Evolutionary conservation across 2,888 invertebrate species (phyloP), one percentile per base, ranked within the genome.

Genomic region (Acanthosepion esculentum): DNA sequence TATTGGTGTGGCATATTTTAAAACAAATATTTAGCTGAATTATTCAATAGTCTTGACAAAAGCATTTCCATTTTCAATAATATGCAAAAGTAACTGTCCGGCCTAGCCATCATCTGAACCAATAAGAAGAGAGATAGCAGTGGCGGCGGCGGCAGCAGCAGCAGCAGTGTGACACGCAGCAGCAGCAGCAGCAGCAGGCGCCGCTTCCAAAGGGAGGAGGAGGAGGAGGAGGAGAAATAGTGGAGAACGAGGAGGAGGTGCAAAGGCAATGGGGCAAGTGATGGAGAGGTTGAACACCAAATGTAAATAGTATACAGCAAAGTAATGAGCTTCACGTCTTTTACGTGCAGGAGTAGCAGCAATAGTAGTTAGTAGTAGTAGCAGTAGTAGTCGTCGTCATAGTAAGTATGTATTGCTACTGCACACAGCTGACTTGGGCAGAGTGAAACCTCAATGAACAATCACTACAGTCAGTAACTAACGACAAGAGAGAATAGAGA

Each of bases 11-110:
- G 78, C 78, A 78, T 78, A 78, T 78, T 78, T 78, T 78, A 78
- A 78, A 78, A 78, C 78, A 78, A 78, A 78, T 78, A 78, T 78
- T 78, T 78, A 78, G 78, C 78, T 78, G 78, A 78, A 78, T 78
- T 78, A 78, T 78, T 78, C 78, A 78, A 78, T 78, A 78, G 33
- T 78, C 78, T 78, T 78, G n/a, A 78, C 78, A 78, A 78, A 78
- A 78, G 78, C 12, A 78, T 78, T 78, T 78, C 78, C 78, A 78
- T 78, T 78, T 41, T 78, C 78, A 78, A 78, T 78, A 78, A 78
- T 78, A 78, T 78, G 78, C 78, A 78, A 78, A 78, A 78, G 78
- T 78, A 78, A 78, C n/a, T 78, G 78, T 78, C 78, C 78, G 78
- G 78, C 78, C 33, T 78, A 78, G 78, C 78, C 78, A 78, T 78